phyloP scores from a whole-genome alignment of 2,113 vertebrate species.

The Clarias macrocephalus region DNA sequence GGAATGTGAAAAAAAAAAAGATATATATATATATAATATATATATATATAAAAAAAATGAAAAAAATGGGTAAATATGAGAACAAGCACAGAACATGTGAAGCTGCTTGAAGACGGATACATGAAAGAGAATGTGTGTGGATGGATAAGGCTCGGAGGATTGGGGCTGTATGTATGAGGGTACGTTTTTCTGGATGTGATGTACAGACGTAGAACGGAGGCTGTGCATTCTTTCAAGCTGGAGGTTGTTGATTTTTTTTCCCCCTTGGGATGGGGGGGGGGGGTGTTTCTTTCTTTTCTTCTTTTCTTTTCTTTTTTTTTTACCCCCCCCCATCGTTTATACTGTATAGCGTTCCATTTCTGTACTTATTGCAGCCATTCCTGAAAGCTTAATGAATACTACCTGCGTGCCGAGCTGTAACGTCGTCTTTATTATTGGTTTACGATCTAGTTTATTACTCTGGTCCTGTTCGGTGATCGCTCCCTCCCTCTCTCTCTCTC shows the following conservation, averaged over 20 bases:
- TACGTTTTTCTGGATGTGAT: background rate
- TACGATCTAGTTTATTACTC: slow-evolving; percentile 12
- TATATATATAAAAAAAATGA: too few relatives aligned
- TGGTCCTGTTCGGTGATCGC: background rate
- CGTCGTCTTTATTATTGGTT: slow-evolving; percentile 1
- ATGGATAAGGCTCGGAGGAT: background rate
- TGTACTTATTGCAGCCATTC: slow-evolving; percentile 36
- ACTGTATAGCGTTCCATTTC: background rate
- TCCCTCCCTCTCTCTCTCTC: background rate
- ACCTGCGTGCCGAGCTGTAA: slow-evolving; percentile 30
- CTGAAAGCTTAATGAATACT: slow-evolving; percentile 27
- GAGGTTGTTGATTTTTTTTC: background rate
- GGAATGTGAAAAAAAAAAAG: background rate
- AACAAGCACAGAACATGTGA: slow-evolving; percentile 10
- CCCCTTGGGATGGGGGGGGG: too few relatives aligned
- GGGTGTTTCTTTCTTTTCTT: too few relatives aligned
- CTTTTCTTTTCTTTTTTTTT: too few relatives aligned
- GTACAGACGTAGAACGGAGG: slow-evolving; percentile 11
- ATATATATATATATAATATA: too few relatives aligned
- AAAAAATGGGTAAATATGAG: slow-evolving; percentile 14
- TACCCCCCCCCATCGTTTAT: background rate
- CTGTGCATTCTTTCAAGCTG: background rate
- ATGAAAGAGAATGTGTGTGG: slow-evolving; percentile 10
- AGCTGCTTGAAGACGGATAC: slow-evolving; percentile 2
- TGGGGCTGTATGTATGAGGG: background rate